These are phyloP conservation scores for Melinaea marsaeus DNA, from an alignment of 2,888 invertebrate genomes.

Conservation along the genomic window DNA sequence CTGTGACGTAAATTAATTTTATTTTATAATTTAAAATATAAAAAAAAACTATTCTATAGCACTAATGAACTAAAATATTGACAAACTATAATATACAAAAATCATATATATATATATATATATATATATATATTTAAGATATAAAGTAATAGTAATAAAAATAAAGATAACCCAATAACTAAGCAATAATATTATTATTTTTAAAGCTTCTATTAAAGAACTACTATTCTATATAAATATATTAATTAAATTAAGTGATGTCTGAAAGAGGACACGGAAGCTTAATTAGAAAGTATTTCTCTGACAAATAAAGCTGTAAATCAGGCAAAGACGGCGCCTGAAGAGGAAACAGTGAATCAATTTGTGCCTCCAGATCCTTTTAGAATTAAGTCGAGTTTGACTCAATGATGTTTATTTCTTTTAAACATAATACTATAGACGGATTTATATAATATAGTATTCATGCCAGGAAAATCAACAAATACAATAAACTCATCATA, in stretches of 20 bases:
- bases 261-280: slow-evolving; percentile 20
- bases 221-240: slow-evolving; percentile 7
- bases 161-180: too few relatives aligned
- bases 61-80: too few relatives aligned
- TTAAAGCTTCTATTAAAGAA: too few relatives aligned
- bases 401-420: slow-evolving; percentile 7
- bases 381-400: not conserved
- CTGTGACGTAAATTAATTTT: too few relatives aligned
- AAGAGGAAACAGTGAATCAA: slow-evolving; percentile 8
- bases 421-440: not conserved
- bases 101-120: too few relatives aligned
- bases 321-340: slow-evolving; percentile 15
- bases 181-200: too few relatives aligned
- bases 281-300: slow-evolving; percentile 33
- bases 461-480: not conserved
- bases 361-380: slow-evolving; percentile 9
- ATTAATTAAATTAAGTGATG: slow-evolving; percentile 29
- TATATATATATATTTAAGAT: too few relatives aligned
- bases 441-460: not conserved
- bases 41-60: too few relatives aligned
- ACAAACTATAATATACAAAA: too few relatives aligned
- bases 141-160: too few relatives aligned
- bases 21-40: too few relatives aligned
- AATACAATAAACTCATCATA: not conserved
- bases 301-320: slow-evolving; percentile 32